Base-by-base conservation (phyloP, 1,140 invertebrate genomes). In the Tribolium castaneum region DNA sequence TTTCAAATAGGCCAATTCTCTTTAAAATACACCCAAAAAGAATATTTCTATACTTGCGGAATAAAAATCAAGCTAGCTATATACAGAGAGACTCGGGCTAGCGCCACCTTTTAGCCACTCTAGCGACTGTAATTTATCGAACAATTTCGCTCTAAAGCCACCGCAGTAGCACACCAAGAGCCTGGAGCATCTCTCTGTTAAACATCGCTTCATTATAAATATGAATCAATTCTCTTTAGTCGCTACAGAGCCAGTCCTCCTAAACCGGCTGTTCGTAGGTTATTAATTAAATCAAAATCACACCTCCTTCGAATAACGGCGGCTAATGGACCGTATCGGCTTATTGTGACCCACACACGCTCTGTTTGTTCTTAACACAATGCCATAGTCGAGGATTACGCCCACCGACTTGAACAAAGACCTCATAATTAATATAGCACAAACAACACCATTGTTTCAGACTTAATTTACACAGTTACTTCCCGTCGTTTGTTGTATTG, bases 271-370 rank as follows among this genome's bases (percentile, higher is more conserved):
- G 54, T 50, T 70, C 34, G 6, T 72, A 35, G 25, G 70, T 73
- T 54, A 73, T 73, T 73, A 73, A 73, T 73, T 73, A 73, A 73
- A 73, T 73, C 52, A 52, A 51, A 73, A 73, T 73, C 71, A 73
- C 71, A 73, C 71, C 71, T 73, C 52, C 71, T 52, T 34, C 19
- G 71, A 54, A 54, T 73, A 14, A 35, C 30, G 71, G 0, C 12
- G 71, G 71, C 52, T 66, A 73, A 54, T 73, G 52, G 71, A 54
- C 52, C 71, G 52, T 52, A 73, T 51, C 52, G n/a, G 71, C 71
- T 73, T 73, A 73, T 73, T 34, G 52, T 73, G 52, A 52, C 49
- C 71, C 71, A 66, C 59, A 66, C 59, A 66, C 59, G 59, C 59
- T 66, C 59, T 66, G 59, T 66, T 66, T 66, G 59, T 66, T 66